Conservation (phyloP, 2,113 vertebrate species). For the Pleuronectes platessa region DNA sequence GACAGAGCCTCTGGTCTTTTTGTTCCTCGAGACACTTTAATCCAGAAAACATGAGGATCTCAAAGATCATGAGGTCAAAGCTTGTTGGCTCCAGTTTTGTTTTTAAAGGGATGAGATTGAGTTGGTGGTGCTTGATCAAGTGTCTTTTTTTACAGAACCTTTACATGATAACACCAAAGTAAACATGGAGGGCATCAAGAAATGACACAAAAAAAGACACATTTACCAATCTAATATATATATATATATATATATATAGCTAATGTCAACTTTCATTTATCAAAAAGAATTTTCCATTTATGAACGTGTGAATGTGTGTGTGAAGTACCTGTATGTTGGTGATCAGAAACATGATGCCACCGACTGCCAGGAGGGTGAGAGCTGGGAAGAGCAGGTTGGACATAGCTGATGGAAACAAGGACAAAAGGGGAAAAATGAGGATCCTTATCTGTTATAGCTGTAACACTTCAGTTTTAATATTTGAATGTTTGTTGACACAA, state of each 20-base stretch:
- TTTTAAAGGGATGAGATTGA: too few relatives aligned
- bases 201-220: background rate
- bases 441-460: background rate
- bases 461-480: background rate
- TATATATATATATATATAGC: background rate
- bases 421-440: background rate
- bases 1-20: background rate
- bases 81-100: too few relatives aligned
- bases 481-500: background rate
- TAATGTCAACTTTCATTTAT: background rate
- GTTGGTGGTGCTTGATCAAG: background rate
- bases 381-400: conserved; percentile 88
- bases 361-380: conserved; percentile 84
- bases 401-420: conserved; percentile 69
- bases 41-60: background rate
- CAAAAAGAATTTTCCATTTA: background rate
- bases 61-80: background rate
- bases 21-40: background rate
- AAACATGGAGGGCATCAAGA: background rate
- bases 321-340: conserved; percentile 93
- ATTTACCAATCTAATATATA: background rate
- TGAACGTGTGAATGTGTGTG: background rate
- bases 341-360: conserved; percentile 89
- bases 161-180: background rate
- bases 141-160: too few relatives aligned